Base-by-base conservation (phyloP, 2,888 invertebrate species). In the Perizoma flavofasciatum region DNA sequence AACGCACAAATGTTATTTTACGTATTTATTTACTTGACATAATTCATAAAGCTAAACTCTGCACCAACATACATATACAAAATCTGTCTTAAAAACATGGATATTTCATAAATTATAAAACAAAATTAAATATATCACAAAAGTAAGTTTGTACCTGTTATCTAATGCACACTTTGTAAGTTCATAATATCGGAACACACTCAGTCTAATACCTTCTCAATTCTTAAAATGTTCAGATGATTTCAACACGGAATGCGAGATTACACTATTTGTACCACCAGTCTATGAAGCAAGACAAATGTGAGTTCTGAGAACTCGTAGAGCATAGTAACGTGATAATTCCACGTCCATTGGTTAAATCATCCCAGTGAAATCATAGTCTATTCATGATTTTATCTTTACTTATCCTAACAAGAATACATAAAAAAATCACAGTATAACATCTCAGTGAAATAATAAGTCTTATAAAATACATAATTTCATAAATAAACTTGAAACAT, bases 121-220 rank as follows among this genome's bases (percentile, higher is more conserved):
- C 75, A 79, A 74, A 9, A n/a, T 41, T 11, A 65, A 68, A 67
- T 69, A 70, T 86, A 86, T 86, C 86, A 87, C 85, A 83, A 71
- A 62, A 71, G 69, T 74, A 80, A 77, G 75, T 88, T 88, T 88
- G 87, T 87, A 87, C 86, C 82, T 78, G 73, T 62, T 68, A 9
- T 51, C 34, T 50, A 49, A 53, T 53, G 61, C 61, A 56, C 55
- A 49, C 11, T 46, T 41, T 9, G 22, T 45, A 33, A 32, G 22
- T n/a, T 43, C 11, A 11, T 34, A 45, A 34, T 41, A 11, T 54
- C 40, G 32, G 11, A 49, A n/a, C 49, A 44, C 44, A 50, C 33
- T 55, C 55, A 45, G 50, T 52, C 41, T 37, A 35, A 48, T 32
- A 41, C 43, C 7, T 37, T 6, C 4, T 37, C 6, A 37, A 6